Conservation (phyloP, 1,140 invertebrate genomes). For the Plectrocnemia conspersa region DNA sequence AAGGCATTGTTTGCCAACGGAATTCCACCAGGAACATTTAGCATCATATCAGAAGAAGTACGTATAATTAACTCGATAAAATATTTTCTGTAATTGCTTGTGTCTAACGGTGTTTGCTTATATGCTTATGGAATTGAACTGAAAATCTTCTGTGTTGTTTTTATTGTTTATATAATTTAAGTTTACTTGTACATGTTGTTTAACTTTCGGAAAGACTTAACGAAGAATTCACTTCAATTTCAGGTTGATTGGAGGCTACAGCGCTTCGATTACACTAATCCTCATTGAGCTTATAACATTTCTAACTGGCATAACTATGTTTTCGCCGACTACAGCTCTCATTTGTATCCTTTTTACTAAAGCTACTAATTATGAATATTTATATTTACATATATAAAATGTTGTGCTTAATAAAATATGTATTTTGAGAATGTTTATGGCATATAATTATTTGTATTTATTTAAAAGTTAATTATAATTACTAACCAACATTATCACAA, state of each 20-base stretch:
- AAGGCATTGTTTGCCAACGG: slow-evolving; percentile 49
- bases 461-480: too few relatives aligned
- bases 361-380: too few relatives aligned
- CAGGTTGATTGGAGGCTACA: slow-evolving; percentile 53
- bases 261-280: slow-evolving; percentile 53
- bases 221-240: slow-evolving; percentile 35
- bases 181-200: too few relatives aligned
- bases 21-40: slow-evolving; percentile 42
- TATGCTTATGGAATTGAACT: not conserved
- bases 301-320: slow-evolving; percentile 62
- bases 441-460: too few relatives aligned
- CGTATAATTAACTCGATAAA: slow-evolving; percentile 37
- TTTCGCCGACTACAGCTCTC: slow-evolving; percentile 55
- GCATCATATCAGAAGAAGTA: slow-evolving; percentile 51
- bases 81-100: slow-evolving; percentile 28
- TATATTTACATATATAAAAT: too few relatives aligned
- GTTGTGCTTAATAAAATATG: too few relatives aligned
- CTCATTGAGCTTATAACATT: slow-evolving; percentile 58
- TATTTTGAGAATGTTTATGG: too few relatives aligned
- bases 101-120: slow-evolving; percentile 9
- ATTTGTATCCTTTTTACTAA: slow-evolving; percentile 60
- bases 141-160: too few relatives aligned
- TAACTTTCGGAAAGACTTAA: not conserved
- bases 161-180: too few relatives aligned
- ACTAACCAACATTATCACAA: too few relatives aligned